Evolutionary conservation across 2,113 vertebrate species (phyloP).

Genomic region (Dromiciops gliroides): DNA sequence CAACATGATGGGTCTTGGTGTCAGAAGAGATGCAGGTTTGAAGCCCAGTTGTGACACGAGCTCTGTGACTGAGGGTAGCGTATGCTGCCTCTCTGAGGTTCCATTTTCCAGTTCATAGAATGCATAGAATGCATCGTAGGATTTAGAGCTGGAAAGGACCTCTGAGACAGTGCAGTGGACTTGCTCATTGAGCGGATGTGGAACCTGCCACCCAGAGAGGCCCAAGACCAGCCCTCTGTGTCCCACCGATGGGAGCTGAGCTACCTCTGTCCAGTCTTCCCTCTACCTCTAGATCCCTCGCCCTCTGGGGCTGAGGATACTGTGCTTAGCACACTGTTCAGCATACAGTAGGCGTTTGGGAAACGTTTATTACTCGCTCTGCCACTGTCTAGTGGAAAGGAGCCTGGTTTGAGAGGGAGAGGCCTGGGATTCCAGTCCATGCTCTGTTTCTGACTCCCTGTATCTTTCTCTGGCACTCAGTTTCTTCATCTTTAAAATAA

Average conservation of each 20-base stretch:
- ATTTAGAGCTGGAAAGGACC: neutral
- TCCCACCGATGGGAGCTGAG: neutral
- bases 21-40: neutral
- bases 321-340: neutral
- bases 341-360: neutral
- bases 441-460: neutral
- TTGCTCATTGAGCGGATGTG: neutral
- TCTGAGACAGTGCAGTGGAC: neutral
- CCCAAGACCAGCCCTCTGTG: neutral
- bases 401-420: neutral
- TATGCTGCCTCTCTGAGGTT: neutral
- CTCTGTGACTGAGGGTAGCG: neutral
- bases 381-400: neutral
- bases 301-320: neutral
- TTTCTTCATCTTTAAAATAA: neutral
- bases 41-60: neutral
- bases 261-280: neutral
- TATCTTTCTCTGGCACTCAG: neutral
- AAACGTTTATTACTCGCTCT: too few species aligned
- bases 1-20: too few species aligned
- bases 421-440: neutral
- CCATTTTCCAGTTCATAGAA: neutral
- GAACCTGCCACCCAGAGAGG: neutral
- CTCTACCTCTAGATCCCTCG: neutral
- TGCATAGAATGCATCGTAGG: neutral